Evolutionary conservation across 2,113 vertebrate species (phyloP).

Genomic region (Sorex fumeus): DNA sequence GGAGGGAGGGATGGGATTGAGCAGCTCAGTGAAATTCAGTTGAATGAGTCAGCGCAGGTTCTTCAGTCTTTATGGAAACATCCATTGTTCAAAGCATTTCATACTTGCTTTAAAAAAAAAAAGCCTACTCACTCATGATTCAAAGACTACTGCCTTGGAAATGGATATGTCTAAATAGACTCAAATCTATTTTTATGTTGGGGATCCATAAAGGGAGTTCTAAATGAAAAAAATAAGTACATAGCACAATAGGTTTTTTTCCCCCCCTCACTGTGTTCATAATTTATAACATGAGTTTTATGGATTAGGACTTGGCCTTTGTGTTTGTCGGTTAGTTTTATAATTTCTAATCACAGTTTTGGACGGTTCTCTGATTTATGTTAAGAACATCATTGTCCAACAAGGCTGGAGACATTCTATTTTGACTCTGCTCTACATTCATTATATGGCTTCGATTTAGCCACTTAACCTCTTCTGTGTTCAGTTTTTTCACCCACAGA

Average conservation of each 20-base stretch:
- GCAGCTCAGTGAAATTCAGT: neutral
- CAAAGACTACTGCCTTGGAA: slow-evolving; percentile 11
- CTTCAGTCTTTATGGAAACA: slow-evolving; percentile 13
- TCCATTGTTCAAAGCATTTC: slow-evolving; percentile 2
- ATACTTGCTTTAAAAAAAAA: neutral
- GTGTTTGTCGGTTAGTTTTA: neutral
- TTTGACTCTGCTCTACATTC: neutral
- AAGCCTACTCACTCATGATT: too few species aligned
- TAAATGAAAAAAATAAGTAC: neutral
- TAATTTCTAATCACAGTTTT: slow-evolving; percentile 58
- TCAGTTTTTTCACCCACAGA: neutral
- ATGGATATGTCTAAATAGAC: slow-evolving; percentile 22
- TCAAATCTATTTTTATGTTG: neutral
- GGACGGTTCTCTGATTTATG: slow-evolving; percentile 42
- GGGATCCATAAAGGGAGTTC: neutral
- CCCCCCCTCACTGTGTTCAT: neutral
- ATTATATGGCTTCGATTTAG: slow-evolving; percentile 11
- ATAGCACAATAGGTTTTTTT: neutral
- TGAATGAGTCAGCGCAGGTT: slow-evolving; percentile 4
- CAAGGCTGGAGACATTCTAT: slow-evolving; percentile 50
- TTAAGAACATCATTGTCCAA: slow-evolving; percentile 41
- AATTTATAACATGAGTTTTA: neutral
- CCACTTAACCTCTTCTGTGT: neutral
- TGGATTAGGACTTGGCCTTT: neutral
- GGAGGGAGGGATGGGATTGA: neutral